Percentiles rank a stretch among this genome's conserved stretches.
These are phyloP conservation scores for Chymomyza costata DNA, from an alignment of 1,140 invertebrate species.

Conservation along the genomic window DNA sequence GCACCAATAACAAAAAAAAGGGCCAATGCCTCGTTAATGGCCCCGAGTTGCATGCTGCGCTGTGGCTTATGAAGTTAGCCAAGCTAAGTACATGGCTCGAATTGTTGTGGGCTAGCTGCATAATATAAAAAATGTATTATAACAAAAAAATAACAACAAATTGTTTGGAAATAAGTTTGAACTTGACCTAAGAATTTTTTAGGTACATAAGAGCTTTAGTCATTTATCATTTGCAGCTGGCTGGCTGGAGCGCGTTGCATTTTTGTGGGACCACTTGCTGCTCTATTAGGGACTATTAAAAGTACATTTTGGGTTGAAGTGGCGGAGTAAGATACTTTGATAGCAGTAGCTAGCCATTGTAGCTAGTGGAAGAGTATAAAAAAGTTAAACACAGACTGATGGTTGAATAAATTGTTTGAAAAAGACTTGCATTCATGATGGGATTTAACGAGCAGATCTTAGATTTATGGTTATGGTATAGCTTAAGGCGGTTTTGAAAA, in stretches of 20 bases:
- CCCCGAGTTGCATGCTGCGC: conserved; percentile 17
- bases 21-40: conserved; percentile 67
- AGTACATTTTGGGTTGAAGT: conserved; percentile 38
- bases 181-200: conserved; percentile 51
- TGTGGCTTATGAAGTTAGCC: conserved; percentile 37
- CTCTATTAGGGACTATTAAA: conserved; percentile 29
- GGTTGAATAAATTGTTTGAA: no score
- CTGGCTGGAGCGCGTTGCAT: neutral
- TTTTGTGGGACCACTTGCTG: conserved; percentile 11
- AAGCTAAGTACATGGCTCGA: no score
- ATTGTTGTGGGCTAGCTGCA: no score
- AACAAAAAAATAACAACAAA: conserved; percentile 39
- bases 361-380: no score
- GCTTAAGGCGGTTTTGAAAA: no score
- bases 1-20: conserved; percentile 15
- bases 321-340: no score
- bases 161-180: conserved; percentile 54
- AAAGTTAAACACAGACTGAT: no score
- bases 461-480: no score
- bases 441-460: no score
- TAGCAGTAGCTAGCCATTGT: no score
- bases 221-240: conserved; percentile 40
- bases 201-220: conserved; percentile 10
- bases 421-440: no score
- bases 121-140: no score